Conservation (phyloP, 2,888 invertebrate genomes). For the Hydroisotoma schaefferi region DNA sequence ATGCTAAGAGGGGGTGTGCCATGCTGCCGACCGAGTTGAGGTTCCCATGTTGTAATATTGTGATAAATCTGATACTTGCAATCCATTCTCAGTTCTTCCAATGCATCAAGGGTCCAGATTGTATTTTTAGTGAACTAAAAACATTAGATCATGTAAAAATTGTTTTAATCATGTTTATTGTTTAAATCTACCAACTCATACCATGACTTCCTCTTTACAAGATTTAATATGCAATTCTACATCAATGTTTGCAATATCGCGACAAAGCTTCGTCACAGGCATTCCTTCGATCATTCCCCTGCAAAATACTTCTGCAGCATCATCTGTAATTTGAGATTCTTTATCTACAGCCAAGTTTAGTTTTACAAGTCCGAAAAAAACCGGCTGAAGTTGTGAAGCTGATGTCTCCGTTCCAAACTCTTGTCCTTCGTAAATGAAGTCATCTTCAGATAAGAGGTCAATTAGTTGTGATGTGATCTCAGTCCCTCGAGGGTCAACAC, state of each 20-base stretch:
- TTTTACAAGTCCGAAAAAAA: constrained; percentile 30
- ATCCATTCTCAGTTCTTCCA: constrained; percentile 48
- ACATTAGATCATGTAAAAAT: not conserved
- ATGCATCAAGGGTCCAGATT: constrained; percentile 43
- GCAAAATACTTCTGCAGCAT: constrained; percentile 47
- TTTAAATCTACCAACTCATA: constrained; percentile 22
- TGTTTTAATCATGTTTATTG: not conserved
- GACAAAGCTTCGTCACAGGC: constrained; percentile 45
- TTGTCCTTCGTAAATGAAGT: constrained; percentile 43
- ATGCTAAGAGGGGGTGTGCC: constrained; percentile 46
- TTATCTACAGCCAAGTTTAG: constrained; percentile 20
- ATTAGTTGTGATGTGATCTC: constrained; percentile 44
- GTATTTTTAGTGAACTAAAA: constrained; percentile 46
- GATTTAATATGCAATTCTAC: constrained; percentile 42
- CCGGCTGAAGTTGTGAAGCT: constrained; percentile 31
- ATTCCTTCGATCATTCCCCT: constrained; percentile 46
- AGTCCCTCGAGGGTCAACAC: constrained; percentile 45
- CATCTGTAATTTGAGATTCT: constrained; percentile 41
- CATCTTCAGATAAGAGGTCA: constrained; percentile 45
- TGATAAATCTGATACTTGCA: constrained; percentile 49
- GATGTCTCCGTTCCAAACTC: constrained; percentile 30
- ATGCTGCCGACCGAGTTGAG: constrained; percentile 46
- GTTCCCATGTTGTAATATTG: constrained; percentile 49
- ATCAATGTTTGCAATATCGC: constrained; percentile 45
- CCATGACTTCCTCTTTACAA: constrained; percentile 46